Evolutionary conservation across 1,140 invertebrate genomes (phyloP), one percentile per base, ranked within the genome.

Genomic region (Bombus pascuorum): DNA sequence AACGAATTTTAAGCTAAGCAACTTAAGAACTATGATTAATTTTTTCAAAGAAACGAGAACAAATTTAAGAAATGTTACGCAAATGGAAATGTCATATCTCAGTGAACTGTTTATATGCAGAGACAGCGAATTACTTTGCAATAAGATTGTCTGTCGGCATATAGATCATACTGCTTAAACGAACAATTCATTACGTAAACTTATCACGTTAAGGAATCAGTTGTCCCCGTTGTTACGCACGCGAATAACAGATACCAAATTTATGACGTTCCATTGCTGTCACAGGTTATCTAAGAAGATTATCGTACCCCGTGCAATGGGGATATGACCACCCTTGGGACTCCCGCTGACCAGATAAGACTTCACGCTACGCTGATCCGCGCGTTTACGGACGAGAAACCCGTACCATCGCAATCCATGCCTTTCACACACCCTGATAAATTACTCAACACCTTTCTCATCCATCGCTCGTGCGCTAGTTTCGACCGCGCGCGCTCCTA

Each of bases 341-440:
- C 89, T 81, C 89, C 90, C 82, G 86, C 89, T 86, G 89, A 81
- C 85, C 82, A 89, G 91, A 92, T 91, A 92, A 92, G 90, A 87
- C 88, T 88, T 91, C 89, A 86, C 85, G 81, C 87, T 83, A 89
- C 78, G 81, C 83, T 83, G 88, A 90, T 85, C 86, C 75, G 84
- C 80, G 80, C 78, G 81, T 79, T 88, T 65, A 76, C 88, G 57
- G 87, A 85, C 83, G 77, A 75, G 82, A 87, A 66, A 76, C 83
- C 65, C 83, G 78, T 73, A 72, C 73, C 87, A 89, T 90, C 85
- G 88, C 74, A 85, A 80, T 87, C 81, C 87, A 87, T 86, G 70
- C 88, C 89, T 92, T 90, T 92, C 90, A 86, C 72, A 71, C 88
- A 82, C 74, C 72, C 92, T 93, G 92, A 93, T 93, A 93, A 93